Evolutionary conservation across 2,797 vertebrate species (phyloP), one percentile per base, ranked within the genome.

Genomic region (Lithobates sylvaticus): DNA sequence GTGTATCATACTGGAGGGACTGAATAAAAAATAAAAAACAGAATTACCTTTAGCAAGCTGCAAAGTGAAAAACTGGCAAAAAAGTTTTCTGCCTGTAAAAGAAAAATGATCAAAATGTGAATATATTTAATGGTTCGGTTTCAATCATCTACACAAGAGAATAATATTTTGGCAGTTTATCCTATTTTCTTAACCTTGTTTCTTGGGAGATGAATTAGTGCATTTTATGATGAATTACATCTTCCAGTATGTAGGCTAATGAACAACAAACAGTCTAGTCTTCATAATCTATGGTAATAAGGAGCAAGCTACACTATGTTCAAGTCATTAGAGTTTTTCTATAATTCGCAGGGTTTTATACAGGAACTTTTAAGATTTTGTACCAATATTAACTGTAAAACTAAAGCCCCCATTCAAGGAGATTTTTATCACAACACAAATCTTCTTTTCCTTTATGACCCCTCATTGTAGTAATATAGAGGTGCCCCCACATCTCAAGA

Each of bases 201-300:
- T 80, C 84, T 85, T 78, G 34, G 70, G 84, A 85, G 77, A 85
- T 85, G 42, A 80, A 85, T 85, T 85, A 85, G 70, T 32, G 64
- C 58, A 36, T 75, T 76, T 85, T 80, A 85, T 85, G 84, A 85
- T 85, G 76, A 85, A 85, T 85, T 80, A 80, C 84, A 74, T 80
- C 84, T 68, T 77, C 58, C 44, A 36, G 58, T 74, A 85, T 85
- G 80, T 85, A 85, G 84, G 84, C 84, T 78, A 85, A 75, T 80
- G 84, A 85, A 70, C 77, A 85, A 80, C 80, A 85, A 85, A 80
- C 23, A 47, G 58, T n/a, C 32, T 64, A 68, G 77, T 80, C 84
- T 75, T 80, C 74, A 85, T 85, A 71, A 80, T 85, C 54, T 44
- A 47, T 75, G 84, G 77, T 80, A 85, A 85, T 85, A 74, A 85